These are phyloP conservation scores for Halocaridina rubra DNA, from an alignment of 2,888 invertebrate species.

Conservation along the genomic window DNA sequence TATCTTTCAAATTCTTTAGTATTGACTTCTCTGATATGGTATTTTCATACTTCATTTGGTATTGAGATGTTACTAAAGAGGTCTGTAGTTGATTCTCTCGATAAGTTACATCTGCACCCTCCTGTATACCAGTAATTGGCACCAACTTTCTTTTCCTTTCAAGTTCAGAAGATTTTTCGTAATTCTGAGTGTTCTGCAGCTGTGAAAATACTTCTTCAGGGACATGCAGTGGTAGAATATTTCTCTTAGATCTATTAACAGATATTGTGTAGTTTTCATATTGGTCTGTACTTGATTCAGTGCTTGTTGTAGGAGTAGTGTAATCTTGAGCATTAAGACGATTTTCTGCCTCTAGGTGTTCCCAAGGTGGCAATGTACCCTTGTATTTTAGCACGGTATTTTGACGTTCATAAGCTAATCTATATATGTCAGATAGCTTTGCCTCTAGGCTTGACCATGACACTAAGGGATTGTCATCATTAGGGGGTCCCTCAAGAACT, in stretches of 20 bases:
- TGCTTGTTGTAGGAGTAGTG: neutral
- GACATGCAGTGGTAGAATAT: neutral
- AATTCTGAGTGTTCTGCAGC: neutral
- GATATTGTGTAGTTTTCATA: slow-evolving; percentile 49
- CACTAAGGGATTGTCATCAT: neutral
- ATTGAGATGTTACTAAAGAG: too few relatives aligned
- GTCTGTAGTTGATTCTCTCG: neutral
- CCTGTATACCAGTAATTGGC: neutral
- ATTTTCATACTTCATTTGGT: too few relatives aligned
- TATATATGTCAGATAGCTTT: slow-evolving; percentile 7
- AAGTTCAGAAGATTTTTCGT: slow-evolving; percentile 10
- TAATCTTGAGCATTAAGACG: neutral
- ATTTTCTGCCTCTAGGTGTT: neutral
- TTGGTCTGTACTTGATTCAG: neutral
- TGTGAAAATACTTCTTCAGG: neutral
- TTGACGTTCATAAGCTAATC: slow-evolving; percentile 23
- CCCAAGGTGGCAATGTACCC: neutral
- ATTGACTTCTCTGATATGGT: neutral
- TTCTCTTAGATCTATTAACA: slow-evolving; percentile 17
- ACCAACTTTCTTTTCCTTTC: neutral
- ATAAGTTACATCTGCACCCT: too few relatives aligned
- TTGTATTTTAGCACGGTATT: neutral
- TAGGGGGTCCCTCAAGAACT: slow-evolving; percentile 34
- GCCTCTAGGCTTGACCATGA: slow-evolving; percentile 36
- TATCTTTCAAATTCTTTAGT: neutral